Conservation (phyloP, 2,888 invertebrate species). For the Brenthis hecate region DNA sequence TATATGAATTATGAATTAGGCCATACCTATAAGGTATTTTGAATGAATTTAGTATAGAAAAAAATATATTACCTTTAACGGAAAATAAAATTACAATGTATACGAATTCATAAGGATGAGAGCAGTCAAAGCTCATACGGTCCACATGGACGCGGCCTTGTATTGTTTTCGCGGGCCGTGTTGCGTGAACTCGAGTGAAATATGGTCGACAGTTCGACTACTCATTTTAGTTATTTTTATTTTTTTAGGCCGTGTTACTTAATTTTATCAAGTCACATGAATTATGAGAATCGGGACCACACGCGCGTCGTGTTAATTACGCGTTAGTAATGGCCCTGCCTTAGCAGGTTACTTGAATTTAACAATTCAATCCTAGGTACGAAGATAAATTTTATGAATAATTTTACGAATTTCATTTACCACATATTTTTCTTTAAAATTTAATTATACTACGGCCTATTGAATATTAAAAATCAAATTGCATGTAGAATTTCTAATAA, state of each 20-base stretch:
- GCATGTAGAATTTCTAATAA: too few relatives aligned
- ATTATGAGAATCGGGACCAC: constrained; percentile 79
- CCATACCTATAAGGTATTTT: neutral
- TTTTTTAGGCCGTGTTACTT: constrained; percentile 77
- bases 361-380: too few relatives aligned
- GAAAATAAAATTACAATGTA: constrained; percentile 23
- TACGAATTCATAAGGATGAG: constrained; percentile 22
- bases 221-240: constrained; percentile 75
- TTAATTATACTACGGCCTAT: too few relatives aligned
- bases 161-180: constrained; percentile 78
- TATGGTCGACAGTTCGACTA: constrained; percentile 77
- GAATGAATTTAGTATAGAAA: neutral
- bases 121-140: constrained; percentile 29
- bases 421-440: too few relatives aligned
- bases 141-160: constrained; percentile 64
- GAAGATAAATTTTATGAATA: too few relatives aligned
- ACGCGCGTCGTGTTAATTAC: constrained; percentile 76
- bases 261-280: constrained; percentile 82
- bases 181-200: constrained; percentile 79
- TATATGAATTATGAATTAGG: neutral
- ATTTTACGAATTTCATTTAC: too few relatives aligned
- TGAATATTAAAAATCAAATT: too few relatives aligned
- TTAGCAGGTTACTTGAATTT: constrained; percentile 14
- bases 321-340: constrained; percentile 56
- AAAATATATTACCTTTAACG: neutral